Base-by-base conservation (phyloP, 2,113 vertebrate species). In the Thunnus thynnus region DNA sequence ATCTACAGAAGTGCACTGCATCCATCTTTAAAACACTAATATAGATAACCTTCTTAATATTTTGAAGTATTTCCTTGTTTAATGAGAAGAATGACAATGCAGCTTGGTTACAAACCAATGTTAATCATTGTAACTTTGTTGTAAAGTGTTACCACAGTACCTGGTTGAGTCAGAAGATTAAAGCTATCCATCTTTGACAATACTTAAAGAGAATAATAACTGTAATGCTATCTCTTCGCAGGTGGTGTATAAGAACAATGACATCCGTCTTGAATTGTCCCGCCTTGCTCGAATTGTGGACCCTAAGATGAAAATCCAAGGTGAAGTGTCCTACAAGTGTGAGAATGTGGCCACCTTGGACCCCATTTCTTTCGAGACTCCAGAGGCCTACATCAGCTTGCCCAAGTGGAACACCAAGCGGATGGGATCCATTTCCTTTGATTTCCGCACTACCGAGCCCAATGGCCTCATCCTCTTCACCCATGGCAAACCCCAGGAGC, bases 231-330 rank as follows among this genome's bases (percentile, higher is more conserved):
- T 60, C 4, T 0, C 27, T 67, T 85, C 81, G 78, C 94, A 99
- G 98, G 98, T 99, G 88, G 97, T 99, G 87, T 99, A 99, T 92
- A 99, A 99, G 93, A 99, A 99, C 96, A 99, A 99, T 0, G 98
- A 99, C 94, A 99, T 99, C 89, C 96, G 98, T 67, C 95, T 99
- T 60, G 98, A 99, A 91, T 94, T 99, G 84, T 99, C 98, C 82
- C 97, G 98, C 55, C 94, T 99, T 93, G 98, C 98, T 75, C 95
- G 97, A 55, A 97, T 99, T 74, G 96, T 98, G 76, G 98, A 99
- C 92, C 98, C 97, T 27, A 99, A 99, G 88, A 99, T 99, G 98
- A 99, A 99, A 93, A 99, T 99, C 92, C 97, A 99, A 2, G 98
- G 98, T 5, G 98, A 99, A 71, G 98, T 99, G 62, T 96, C 97